Evolutionary conservation across 2,888 invertebrate genomes (phyloP).

Genomic region (Lithophane semibrunnea): DNA sequence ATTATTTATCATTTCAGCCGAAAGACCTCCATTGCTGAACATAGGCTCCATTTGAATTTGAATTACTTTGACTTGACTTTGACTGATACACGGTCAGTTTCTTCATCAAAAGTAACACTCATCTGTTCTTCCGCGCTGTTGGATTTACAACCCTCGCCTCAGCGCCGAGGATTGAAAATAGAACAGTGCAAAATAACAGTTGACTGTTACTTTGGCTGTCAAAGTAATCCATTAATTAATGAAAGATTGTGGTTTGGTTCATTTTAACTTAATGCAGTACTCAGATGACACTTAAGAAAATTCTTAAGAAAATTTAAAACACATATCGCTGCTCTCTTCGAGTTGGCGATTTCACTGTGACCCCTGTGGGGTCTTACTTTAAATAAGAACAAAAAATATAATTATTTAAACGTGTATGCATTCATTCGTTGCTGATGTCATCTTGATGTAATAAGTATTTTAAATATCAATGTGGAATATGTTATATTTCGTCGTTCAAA

Average conservation of each 20-base stretch:
- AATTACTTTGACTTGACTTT: neutral
- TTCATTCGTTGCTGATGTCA: neutral
- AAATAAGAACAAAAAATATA: neutral
- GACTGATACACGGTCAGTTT: neutral
- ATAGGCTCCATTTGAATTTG: neutral
- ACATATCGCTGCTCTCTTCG: conserved; percentile 3
- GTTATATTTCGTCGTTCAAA: conserved; percentile 7
- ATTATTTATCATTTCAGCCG: neutral
- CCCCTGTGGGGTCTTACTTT: conserved; percentile 32
- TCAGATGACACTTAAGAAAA: neutral
- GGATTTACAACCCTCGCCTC: too few species aligned
- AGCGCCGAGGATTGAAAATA: too few species aligned
- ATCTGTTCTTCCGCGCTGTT: too few species aligned
- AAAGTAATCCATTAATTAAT: neutral
- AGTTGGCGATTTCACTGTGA: conserved; percentile 14
- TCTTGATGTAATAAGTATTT: conserved; percentile 14
- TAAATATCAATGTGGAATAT: conserved; percentile 7
- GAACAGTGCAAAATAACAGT: too few species aligned
- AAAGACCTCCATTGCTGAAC: neutral
- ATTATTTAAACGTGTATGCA: conserved; percentile 10
- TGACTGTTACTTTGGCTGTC: too few species aligned
- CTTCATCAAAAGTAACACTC: too few species aligned
- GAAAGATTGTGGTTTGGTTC: neutral
- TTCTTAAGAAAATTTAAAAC: neutral
- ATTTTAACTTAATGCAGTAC: neutral